Conservation (phyloP, 2,113 vertebrate genomes). For the Prionailurus viverrinus region DNA sequence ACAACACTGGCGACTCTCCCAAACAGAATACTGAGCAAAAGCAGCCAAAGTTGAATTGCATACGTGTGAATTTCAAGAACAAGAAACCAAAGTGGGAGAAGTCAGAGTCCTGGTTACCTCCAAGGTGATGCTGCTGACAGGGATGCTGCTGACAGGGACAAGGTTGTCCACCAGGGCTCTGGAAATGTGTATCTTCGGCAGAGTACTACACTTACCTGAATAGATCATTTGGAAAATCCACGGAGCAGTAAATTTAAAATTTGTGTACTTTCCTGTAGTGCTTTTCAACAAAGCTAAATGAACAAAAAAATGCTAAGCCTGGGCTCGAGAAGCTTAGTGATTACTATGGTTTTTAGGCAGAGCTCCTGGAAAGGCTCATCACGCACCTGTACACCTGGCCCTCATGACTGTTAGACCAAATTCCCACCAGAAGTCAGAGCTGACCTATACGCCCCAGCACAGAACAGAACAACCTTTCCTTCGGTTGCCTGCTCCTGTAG, state of each 20-base stretch:
- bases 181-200: background rate
- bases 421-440: background rate
- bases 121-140: background rate
- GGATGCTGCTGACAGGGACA: background rate
- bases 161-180: background rate
- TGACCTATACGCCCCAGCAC: background rate
- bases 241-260: background rate
- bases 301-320: background rate
- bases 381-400: fast-evolving
- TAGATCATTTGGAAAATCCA: background rate
- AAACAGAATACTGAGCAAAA: background rate
- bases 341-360: background rate
- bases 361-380: background rate
- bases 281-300: background rate
- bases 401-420: fast-evolving
- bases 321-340: background rate
- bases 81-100: background rate
- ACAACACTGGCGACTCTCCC: background rate
- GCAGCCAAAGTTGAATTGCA: background rate
- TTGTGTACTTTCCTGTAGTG: background rate
- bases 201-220: background rate
- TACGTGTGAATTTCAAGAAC: background rate
- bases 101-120: background rate
- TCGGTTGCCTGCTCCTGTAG: fast-evolving
- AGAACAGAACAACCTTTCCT: background rate